These are phyloP conservation scores for Falco naumanni DNA, from an alignment of 2,797 vertebrate genomes.

Conservation along the genomic window DNA sequence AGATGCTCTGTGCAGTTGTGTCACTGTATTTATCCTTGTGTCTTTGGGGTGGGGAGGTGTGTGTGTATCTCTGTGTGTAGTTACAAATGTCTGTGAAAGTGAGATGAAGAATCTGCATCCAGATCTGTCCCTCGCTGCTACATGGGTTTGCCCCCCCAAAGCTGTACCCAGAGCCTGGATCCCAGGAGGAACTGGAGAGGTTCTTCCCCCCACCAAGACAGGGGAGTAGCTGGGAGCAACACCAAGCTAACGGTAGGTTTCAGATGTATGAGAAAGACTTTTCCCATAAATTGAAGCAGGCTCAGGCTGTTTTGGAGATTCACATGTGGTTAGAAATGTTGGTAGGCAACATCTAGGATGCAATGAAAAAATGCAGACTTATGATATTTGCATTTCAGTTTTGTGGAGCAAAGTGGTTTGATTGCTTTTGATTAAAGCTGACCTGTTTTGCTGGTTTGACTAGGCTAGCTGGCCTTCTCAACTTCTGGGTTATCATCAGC, in stretches of 20 bases:
- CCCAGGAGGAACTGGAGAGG: background rate
- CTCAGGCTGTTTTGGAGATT: background rate
- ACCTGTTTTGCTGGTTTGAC: background rate
- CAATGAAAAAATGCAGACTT: background rate
- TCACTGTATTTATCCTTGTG: background rate
- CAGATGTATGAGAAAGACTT: background rate
- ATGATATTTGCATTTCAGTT: background rate
- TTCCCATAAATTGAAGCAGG: background rate
- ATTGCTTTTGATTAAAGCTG: background rate
- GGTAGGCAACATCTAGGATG: background rate
- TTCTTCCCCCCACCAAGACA: background rate
- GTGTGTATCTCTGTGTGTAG: background rate
- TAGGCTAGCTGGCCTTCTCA: background rate
- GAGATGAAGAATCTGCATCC: background rate
- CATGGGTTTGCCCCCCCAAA: background rate
- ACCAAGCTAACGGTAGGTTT: background rate
- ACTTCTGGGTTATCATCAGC: background rate
- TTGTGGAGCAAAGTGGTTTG: background rate
- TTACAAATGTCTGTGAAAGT: background rate
- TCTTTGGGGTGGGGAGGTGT: background rate
- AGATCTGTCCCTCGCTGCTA: background rate
- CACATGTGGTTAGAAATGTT: background rate
- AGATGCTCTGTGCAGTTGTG: background rate
- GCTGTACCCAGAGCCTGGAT: background rate
- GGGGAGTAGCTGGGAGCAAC: accelerated